A percentile compares a stretch with the other conserved stretches of the same genome.
phyloP scores from a whole-genome alignment of 2,888 invertebrate genomes.

The Apotomis capreana region DNA sequence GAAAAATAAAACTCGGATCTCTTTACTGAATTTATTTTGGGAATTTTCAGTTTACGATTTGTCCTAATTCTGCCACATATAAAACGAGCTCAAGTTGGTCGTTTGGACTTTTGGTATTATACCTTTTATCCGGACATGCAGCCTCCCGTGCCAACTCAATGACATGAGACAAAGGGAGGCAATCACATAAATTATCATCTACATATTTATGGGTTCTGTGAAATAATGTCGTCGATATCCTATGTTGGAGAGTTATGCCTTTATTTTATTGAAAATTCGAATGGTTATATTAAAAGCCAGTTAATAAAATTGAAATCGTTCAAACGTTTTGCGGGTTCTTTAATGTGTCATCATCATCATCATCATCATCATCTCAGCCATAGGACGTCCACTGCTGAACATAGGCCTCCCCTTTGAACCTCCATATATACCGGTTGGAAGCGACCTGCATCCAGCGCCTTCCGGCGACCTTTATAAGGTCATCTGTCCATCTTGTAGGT shows the following conservation, averaged over 20 bases:
- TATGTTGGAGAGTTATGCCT: constrained; percentile 21
- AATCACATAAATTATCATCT: constrained; percentile 39
- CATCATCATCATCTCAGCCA: too few relatives aligned
- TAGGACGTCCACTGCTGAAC: too few relatives aligned
- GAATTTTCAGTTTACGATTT: neutral
- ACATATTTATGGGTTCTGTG: constrained; percentile 38
- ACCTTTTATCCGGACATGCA: constrained; percentile 65
- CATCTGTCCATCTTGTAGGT: too few relatives aligned
- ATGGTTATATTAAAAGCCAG: neutral
- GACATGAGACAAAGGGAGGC: constrained; percentile 50
- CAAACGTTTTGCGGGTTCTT: neutral
- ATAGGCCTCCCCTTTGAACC: too few relatives aligned
- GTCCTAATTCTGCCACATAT: neutral
- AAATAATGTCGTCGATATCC: constrained; percentile 34
- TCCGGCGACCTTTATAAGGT: too few relatives aligned
- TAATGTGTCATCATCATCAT: neutral
- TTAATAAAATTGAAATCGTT: constrained; percentile 1
- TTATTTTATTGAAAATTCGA: constrained; percentile 1
- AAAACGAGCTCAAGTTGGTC: constrained; percentile 42
- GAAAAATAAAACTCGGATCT: neutral
- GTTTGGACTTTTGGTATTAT: constrained; percentile 49
- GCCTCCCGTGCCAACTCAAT: constrained; percentile 61
- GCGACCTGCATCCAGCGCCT: too few relatives aligned
- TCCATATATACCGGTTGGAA: too few relatives aligned
- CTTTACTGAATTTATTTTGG: neutral